phyloP scores from a whole-genome alignment of 2,888 invertebrate species.

The Sminthurinus aureus region DNA sequence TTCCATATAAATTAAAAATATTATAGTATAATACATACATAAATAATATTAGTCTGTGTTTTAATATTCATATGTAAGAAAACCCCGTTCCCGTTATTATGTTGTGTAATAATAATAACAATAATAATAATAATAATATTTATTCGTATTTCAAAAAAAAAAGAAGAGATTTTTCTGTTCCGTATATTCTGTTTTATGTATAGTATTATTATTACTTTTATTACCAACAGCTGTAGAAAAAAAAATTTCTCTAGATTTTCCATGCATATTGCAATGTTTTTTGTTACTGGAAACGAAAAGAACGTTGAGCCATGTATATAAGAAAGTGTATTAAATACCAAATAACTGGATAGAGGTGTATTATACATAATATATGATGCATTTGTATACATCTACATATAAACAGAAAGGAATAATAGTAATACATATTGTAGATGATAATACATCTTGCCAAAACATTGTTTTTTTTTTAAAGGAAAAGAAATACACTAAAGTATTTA shows the following conservation, averaged over 20 bases:
- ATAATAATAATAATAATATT: no score
- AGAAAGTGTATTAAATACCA: conserved; percentile 18
- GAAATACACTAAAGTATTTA: conserved; percentile 24
- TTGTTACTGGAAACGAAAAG: conserved; percentile 20
- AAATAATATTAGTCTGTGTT: no score
- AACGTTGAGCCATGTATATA: conserved; percentile 33
- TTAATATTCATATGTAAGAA: no score
- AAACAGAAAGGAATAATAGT: no score
- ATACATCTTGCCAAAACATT: conserved; percentile 27
- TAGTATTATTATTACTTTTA: background rate
- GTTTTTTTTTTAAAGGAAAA: background rate
- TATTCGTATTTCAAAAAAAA: conserved; percentile 1
- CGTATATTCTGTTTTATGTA: background rate
- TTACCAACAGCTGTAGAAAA: background rate
- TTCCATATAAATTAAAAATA: no score
- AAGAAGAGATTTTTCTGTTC: conserved; percentile 2
- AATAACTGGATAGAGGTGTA: no score
- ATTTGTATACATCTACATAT: no score
- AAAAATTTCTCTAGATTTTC: background rate
- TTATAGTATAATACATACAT: background rate
- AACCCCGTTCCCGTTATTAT: no score
- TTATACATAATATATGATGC: no score
- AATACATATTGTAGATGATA: no score
- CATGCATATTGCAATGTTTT: background rate
- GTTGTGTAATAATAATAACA: background rate